Evolutionary conservation across 2,888 invertebrate genomes (phyloP), one percentile per base, ranked within the genome.

Genomic region (Sminthurides aquaticus): DNA sequence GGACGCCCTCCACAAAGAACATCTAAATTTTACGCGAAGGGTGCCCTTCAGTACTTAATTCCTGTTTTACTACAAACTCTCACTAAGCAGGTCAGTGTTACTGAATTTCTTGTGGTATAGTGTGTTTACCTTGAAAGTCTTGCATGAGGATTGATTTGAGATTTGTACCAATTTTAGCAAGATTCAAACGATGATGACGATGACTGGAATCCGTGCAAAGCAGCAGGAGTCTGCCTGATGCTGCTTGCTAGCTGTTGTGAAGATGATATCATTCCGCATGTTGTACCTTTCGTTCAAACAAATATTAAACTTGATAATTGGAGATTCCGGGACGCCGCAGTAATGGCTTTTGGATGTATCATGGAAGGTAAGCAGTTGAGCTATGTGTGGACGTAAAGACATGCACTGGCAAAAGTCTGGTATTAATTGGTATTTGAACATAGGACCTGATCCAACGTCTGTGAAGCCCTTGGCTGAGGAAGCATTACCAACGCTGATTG

Each of bases 141-240:
- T 57, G 18, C 56, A 34, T 52, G 49, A 60, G 18, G 3, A 18
- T 25, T 25, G 49, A 49, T 3, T 49, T 27, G n/a, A 18, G 15
- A n/a, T 56, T 25, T 52, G 48, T 24, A 29, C 22, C 18, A 1
- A 1, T 52, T 20, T 56, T 26, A 64, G 60, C 64, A 80, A 81
- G 93, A 94, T 78, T 97, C 99, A 78, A 86, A 88, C 75, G 98
- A 99, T 78, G 97, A 99, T 79, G 98, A 99, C 78, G 92, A 98
- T 77, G 97, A 96, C 76, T 99, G 99, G 99, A 98, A 96, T 80
- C 99, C 99, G 0, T 91, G 95, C 74, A 99, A 99, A 82, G 97
- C 99, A 1, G 95, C 99, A 2, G 96, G 98, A 43, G 99, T 99
- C 2, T 99, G 99, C 78, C 83, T 99, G 27, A 98, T 98, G 95